Percentiles rank a stretch among this genome's conserved stretches.
Evolutionary conservation across 2,888 invertebrate species (phyloP).

Genomic region (Drosophila vallismaia): DNA sequence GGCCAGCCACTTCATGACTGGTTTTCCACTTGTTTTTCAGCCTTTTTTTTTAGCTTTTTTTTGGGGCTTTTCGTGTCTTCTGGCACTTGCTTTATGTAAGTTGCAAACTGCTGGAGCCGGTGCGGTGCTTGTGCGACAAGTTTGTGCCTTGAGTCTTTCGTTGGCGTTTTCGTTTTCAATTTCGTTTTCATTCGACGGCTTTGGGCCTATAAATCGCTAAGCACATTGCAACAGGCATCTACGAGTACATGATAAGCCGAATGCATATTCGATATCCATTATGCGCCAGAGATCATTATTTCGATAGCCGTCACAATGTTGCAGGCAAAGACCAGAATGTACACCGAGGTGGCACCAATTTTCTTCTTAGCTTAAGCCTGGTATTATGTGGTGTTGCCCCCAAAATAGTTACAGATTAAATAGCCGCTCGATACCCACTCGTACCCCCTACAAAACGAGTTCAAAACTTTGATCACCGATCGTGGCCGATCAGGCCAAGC

Average conservation of each 20-base stretch:
- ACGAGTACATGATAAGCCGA: slow-evolving; percentile 61
- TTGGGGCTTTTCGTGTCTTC: slow-evolving; percentile 5
- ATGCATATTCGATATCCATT: slow-evolving; percentile 23
- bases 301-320: background rate
- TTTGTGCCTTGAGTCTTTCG: slow-evolving; percentile 66
- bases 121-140: slow-evolving; percentile 46
- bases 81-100: slow-evolving; percentile 64
- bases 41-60: slow-evolving; percentile 3
- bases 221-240: slow-evolving; percentile 53
- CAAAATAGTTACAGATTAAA: slow-evolving; percentile 2
- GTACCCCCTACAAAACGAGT: slow-evolving; percentile 25
- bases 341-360: background rate
- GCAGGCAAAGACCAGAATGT: background rate
- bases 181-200: slow-evolving; percentile 31
- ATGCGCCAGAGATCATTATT: background rate
- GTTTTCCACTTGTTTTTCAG: slow-evolving; percentile 50
- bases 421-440: slow-evolving; percentile 13
- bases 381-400: background rate
- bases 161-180: slow-evolving; percentile 38
- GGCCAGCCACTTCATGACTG: slow-evolving; percentile 43
- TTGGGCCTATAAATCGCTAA: slow-evolving; percentile 20
- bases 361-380: background rate
- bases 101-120: slow-evolving; percentile 28
- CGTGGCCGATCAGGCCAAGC: slow-evolving; percentile 20
- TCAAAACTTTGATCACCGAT: slow-evolving; percentile 14